Evolutionary conservation across 37 sponge, comb jelly and placozoan species (phyloP).

Genomic region (Aplysina aerophoba): DNA sequence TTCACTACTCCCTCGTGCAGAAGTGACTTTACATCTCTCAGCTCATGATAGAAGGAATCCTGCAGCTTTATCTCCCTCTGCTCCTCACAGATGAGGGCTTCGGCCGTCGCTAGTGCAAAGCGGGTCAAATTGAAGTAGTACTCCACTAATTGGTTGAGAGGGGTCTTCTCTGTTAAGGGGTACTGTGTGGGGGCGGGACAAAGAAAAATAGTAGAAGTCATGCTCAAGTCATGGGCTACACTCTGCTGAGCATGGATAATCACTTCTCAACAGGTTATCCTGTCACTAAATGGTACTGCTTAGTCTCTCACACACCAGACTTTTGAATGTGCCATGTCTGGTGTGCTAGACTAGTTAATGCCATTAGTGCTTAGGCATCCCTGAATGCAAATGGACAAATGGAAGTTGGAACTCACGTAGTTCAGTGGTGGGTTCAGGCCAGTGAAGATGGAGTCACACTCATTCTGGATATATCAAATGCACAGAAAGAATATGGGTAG

Average conservation of each 20-base stretch:
- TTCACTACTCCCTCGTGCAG: not conserved
- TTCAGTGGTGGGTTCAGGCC: too few species aligned
- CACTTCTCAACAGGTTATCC: too few species aligned
- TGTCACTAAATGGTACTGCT: not conserved
- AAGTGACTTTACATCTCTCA: not conserved
- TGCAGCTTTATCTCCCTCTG: not conserved
- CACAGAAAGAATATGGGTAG: too few species aligned
- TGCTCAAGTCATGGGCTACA: too few species aligned
- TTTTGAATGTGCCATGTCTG: not conserved
- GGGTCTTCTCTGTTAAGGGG: too few species aligned
- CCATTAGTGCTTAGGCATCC: not conserved
- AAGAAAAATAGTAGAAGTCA: not conserved
- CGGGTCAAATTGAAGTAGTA: conserved; percentile 23
- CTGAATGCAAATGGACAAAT: too few species aligned
- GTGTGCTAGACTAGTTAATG: not conserved
- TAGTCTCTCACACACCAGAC: not conserved
- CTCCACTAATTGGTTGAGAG: not conserved
- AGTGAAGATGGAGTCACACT: too few species aligned
- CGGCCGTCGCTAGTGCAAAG: not conserved
- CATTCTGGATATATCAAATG: too few species aligned
- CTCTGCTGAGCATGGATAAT: too few species aligned
- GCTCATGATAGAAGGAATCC: not conserved
- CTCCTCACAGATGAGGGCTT: not conserved
- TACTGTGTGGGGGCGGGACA: not conserved
- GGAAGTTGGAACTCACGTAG: too few species aligned